Evolutionary conservation across 2,797 vertebrate genomes (phyloP), one percentile per base, ranked within the genome.

Genomic region (Sparus aurata): DNA sequence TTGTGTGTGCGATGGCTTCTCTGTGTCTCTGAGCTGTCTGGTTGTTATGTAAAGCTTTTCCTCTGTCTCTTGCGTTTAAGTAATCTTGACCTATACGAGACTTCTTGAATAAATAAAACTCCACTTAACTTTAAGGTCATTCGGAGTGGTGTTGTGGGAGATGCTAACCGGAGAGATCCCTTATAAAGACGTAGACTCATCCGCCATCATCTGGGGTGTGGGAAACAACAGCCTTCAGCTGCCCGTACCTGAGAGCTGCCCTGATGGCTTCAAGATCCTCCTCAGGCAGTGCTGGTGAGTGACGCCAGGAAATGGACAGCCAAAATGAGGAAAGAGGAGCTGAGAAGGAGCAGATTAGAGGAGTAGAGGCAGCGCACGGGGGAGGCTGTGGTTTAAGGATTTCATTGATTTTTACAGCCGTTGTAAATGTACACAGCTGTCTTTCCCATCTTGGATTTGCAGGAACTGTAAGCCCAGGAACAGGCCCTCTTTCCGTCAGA

Each of bases 161-260:
- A 96, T 99, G 93, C 90, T 99, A 68, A 99, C 98, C 0, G 97
- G 98, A 0, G 98, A 98, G 93, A 97, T 99, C 83, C 98, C 98
- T 34, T 99, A 99, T 89, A 99, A 97, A 95, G 98, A 99, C 0
- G 98, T 99, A 67, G 98, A 99, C 88, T 99, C 98, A 0, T 99
- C 98, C 0, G 98, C 98, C 84, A 99, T 99, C 68, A 99, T 99
- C 86, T 99, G 98, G 98, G 98, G 98, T 0, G 98, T 99, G 66
- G 98, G 98, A 64, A 99, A 98, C 94, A 99, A 99, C 92, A 99
- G 98, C 89, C 97, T 99, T 12, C 97, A 99, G 91, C 94, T 99
- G 75, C 98, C 98, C 12, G 93, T 99, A 13, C 98, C 98, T 17
- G 96, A 97, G 73, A 96, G 97, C 92, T 99, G 98, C 88, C 98